Evolutionary conservation across 2,888 invertebrate species (phyloP), one percentile per base, ranked within the genome.

Genomic region (Steinernema carpocapsae): DNA sequence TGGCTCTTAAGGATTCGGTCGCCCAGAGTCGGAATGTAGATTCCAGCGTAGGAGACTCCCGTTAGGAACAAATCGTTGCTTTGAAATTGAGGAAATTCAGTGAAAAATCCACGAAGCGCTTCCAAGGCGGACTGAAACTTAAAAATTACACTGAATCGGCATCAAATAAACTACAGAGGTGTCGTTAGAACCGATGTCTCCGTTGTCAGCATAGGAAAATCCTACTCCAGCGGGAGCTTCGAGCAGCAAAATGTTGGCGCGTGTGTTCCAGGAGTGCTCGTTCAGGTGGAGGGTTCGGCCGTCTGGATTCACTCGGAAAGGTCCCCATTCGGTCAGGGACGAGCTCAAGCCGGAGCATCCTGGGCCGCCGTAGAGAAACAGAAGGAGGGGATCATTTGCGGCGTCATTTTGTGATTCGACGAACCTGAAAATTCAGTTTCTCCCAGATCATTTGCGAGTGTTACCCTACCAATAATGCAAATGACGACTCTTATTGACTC

Each of bases 171-270:
- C 42, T 43, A 75, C 76, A 73, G 77, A 76, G 29, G 74, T 74
- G 72, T 82, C 82, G 32, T 78, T 77, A 45, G 79, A 82, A 52
- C 79, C 72, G 24, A 75, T 73, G 12, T 74, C 75, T n/a, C 72
- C 37, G 17, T 77, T 45, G 32, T 43, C 32, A 22, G 74, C 48
- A 74, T 85, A 85, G 88, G 90, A 85, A 72, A 81, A 85, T 19
- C 85, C 85, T 24, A 84, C 83, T 26, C 85, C 85, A 64, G 84
- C 83, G 24, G 90, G 90, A 1, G 90, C 88, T 82, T 90, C 90
- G 74, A 90, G 76, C 76, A 88, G 90, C 52, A 90, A 77, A 74
- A 90, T 88, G 81, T 90, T 90, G 32, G 90, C 89, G 32, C 88
- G 81, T 72, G 80, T 83, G 77, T 88, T 88, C 88, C 88, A 88